phyloP scores from a whole-genome alignment of 2,888 invertebrate genomes.

The Melangyna quadrimaculata region DNA sequence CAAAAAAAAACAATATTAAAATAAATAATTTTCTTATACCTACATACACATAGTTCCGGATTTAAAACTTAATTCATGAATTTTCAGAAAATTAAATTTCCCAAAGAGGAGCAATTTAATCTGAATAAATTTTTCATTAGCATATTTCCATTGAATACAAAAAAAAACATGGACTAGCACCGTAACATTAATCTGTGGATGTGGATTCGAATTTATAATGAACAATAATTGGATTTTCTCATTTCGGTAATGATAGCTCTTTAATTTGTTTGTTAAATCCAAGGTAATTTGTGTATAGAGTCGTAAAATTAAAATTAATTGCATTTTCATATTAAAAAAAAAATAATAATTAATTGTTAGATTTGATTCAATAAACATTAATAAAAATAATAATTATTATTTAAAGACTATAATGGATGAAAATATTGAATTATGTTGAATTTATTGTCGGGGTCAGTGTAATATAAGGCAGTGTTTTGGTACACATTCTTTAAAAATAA shows the following conservation, averaged over 20 bases:
- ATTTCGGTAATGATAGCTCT: slow-evolving; percentile 15
- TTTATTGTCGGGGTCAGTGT: neutral
- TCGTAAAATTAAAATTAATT: neutral
- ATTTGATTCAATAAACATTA: neutral
- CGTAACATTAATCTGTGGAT: neutral
- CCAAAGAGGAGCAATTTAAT: neutral
- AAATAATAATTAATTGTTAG: neutral
- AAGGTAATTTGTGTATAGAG: neutral
- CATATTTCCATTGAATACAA: neutral
- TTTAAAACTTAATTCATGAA: slow-evolving; percentile 1
- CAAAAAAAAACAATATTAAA: neutral
- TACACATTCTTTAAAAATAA: too few relatives aligned
- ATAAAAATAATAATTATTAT: neutral
- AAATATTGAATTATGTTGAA: neutral
- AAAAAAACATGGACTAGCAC: neutral
- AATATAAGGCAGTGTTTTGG: neutral
- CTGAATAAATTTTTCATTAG: slow-evolving; percentile 22
- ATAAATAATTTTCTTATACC: neutral
- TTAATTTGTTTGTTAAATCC: slow-evolving; percentile 18
- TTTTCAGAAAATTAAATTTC: neutral
- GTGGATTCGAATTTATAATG: slow-evolving; percentile 9
- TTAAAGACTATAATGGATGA: neutral
- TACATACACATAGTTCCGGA: neutral
- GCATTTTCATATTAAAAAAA: neutral
- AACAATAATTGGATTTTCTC: slow-evolving; percentile 32